Percentiles rank a stretch among this genome's conserved stretches.
phyloP scores from a whole-genome alignment of 1,140 invertebrate genomes.

The Achatina immaculata region DNA sequence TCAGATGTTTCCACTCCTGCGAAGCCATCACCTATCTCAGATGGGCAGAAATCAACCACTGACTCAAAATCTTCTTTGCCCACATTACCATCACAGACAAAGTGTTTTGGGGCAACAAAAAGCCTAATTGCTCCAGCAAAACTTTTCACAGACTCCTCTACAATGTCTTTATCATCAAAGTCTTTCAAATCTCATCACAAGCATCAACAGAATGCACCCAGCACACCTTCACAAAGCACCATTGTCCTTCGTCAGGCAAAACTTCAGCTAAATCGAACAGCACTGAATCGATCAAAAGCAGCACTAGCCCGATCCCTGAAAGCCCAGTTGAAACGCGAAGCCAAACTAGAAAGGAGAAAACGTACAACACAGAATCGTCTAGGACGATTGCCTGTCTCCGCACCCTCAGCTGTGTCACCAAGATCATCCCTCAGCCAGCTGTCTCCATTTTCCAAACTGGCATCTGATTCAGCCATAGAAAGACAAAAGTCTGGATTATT shows the following conservation, averaged over 20 bases:
- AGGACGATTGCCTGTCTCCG: conserved; percentile 10
- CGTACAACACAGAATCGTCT: conserved; percentile 19
- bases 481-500: conserved; percentile 29
- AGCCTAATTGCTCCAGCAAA: conserved; percentile 38
- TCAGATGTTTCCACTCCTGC: neutral
- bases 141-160: conserved; percentile 26
- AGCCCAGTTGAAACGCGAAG: conserved; percentile 67
- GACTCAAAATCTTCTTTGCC: neutral
- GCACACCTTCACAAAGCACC: conserved; percentile 21
- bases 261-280: conserved; percentile 65
- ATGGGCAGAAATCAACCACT: neutral
- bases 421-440: conserved; percentile 29
- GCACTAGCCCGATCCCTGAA: conserved; percentile 66
- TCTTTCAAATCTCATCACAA: neutral
- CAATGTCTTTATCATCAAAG: neutral
- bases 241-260: conserved; percentile 65
- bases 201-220: neutral
- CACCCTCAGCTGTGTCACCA: conserved; percentile 15
- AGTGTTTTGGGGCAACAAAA: conserved; percentile 15
- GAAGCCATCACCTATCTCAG: neutral
- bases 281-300: conserved; percentile 66
- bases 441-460: conserved; percentile 28
- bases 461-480: conserved; percentile 17
- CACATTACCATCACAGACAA: neutral
- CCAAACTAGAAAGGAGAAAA: conserved; percentile 51